Conservation (phyloP, 2,113 vertebrate genomes). For the Irena cyanogastra region DNA sequence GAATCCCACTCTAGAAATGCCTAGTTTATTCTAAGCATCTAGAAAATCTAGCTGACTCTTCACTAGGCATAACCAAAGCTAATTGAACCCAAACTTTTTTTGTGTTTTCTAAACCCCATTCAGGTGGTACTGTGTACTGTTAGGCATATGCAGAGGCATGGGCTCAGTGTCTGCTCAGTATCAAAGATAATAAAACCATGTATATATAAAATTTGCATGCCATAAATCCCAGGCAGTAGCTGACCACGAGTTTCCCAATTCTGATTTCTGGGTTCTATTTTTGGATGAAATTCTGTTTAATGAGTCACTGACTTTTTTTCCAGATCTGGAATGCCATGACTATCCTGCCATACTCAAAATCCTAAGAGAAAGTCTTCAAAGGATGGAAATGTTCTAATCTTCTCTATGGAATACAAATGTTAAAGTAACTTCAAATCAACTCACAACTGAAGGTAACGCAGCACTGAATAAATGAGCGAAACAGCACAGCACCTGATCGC, state of each 20-base stretch:
- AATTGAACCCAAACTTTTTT: background rate
- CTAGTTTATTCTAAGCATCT: background rate
- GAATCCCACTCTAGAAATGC: background rate
- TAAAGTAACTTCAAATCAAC: constrained; percentile 38
- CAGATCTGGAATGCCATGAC: background rate
- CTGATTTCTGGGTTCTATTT: background rate
- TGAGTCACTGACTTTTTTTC: background rate
- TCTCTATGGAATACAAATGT: constrained; percentile 49
- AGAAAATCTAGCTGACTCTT: background rate
- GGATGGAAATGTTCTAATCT: constrained; percentile 49
- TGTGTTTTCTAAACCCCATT: background rate
- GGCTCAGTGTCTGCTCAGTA: background rate
- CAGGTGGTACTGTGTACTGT: background rate
- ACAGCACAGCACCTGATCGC: background rate
- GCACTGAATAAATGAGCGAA: constrained; percentile 26
- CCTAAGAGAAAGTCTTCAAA: constrained; percentile 16
- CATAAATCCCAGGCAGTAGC: background rate
- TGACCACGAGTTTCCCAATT: background rate
- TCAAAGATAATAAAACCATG: background rate
- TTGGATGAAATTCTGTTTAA: background rate
- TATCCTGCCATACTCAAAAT: background rate
- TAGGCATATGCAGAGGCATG: background rate
- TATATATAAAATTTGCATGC: background rate
- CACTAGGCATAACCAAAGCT: background rate
- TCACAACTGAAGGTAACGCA: background rate